A percentile compares a stretch with the other conserved stretches of the same genome.
These are phyloP conservation scores for Callorhinus ursinus DNA, from an alignment of 2,113 vertebrate species.

Conservation along the genomic window DNA sequence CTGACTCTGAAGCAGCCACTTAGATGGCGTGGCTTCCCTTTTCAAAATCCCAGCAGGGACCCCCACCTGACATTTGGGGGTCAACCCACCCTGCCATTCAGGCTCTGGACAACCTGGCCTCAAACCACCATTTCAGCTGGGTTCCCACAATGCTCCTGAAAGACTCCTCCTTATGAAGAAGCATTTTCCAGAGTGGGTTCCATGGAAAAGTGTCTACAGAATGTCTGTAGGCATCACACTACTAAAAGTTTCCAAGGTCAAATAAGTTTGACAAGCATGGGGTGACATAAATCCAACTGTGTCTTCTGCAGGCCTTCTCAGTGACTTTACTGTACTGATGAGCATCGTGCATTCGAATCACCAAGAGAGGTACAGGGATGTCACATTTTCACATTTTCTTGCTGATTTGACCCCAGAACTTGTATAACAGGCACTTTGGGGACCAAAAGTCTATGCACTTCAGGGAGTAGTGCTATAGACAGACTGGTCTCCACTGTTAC, in stretches of 20 bases:
- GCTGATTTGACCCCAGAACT: background rate
- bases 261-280: background rate
- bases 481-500: rapidly evolving
- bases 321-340: rapidly evolving
- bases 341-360: background rate
- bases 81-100: background rate
- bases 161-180: rapidly evolving
- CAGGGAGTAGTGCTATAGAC: background rate
- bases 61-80: background rate
- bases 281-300: background rate
- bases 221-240: rapidly evolving
- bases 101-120: background rate
- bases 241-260: rapidly evolving
- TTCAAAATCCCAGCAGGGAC: background rate
- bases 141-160: background rate
- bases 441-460: background rate
- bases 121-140: background rate
- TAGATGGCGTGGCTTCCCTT: background rate
- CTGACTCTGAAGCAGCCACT: background rate
- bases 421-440: no score
- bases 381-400: background rate
- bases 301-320: background rate
- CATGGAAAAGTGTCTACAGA: rapidly evolving
- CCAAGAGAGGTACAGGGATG: background rate
- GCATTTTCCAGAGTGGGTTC: background rate